phyloP scores from a whole-genome alignment of 1,140 invertebrate genomes.

The Whitmania pigra region DNA sequence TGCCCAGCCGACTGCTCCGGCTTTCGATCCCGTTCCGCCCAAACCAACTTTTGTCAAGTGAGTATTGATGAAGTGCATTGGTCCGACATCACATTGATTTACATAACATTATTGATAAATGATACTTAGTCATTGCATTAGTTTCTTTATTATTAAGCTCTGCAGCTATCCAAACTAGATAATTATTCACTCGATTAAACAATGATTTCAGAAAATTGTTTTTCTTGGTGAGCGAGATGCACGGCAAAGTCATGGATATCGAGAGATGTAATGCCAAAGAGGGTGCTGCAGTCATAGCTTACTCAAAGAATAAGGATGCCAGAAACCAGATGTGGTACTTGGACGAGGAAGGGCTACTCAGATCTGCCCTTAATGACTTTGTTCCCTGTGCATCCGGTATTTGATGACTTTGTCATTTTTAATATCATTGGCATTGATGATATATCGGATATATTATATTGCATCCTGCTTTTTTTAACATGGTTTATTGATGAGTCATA shows the following conservation, averaged over 20 bases:
- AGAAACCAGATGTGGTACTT: slow-evolving; percentile 14
- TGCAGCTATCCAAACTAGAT: not conserved
- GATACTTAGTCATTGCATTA: not conserved
- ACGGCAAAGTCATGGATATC: slow-evolving; percentile 14
- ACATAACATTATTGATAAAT: not conserved
- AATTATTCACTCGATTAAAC: not conserved
- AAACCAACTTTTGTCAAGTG: too few relatives aligned
- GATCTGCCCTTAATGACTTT: slow-evolving; percentile 13
- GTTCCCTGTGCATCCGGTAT: not conserved
- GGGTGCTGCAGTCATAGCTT: slow-evolving; percentile 12
- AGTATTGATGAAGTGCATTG: too few relatives aligned
- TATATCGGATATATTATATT: too few relatives aligned
- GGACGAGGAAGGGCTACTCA: not conserved
- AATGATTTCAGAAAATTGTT: slow-evolving; percentile 2
- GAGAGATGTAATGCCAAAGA: not conserved
- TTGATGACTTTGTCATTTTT: not conserved
- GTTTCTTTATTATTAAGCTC: not conserved
- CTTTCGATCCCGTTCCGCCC: too few relatives aligned
- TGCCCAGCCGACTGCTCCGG: too few relatives aligned
- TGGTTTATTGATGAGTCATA: too few relatives aligned
- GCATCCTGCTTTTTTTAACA: too few relatives aligned
- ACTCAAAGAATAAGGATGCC: not conserved
- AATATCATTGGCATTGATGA: not conserved
- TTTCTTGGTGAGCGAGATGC: slow-evolving; percentile 17
- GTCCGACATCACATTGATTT: not conserved